A percentile compares a stretch with the other conserved stretches of the same genome.
Conservation (phyloP, 2,888 invertebrate genomes). For the Torymus tubicola region DNA sequence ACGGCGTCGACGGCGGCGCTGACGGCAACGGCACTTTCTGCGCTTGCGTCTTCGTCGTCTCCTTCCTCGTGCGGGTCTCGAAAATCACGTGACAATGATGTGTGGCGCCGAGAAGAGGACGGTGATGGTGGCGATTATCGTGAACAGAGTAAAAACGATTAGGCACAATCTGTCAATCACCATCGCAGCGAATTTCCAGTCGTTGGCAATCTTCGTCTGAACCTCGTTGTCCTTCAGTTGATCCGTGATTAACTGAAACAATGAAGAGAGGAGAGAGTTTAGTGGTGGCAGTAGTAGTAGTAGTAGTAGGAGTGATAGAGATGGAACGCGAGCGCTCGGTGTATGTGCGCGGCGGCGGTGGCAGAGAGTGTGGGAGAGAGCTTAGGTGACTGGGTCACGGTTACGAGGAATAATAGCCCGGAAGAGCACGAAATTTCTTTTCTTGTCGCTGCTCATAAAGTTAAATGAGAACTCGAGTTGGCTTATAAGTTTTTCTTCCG, state of each 20-base stretch:
- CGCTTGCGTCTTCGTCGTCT: constrained; percentile 37
- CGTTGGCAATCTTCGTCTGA: constrained; percentile 94
- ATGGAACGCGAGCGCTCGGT: too few relatives aligned
- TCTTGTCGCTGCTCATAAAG: too few relatives aligned
- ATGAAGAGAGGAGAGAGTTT: constrained; percentile 6
- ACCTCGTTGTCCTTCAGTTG: constrained; percentile 97
- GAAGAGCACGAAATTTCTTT: too few relatives aligned
- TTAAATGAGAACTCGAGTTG: too few relatives aligned
- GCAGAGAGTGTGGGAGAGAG: neutral
- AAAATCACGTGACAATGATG: constrained; percentile 90
- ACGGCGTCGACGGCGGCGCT: constrained; percentile 10
- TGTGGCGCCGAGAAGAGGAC: constrained; percentile 97
- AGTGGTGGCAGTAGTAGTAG: too few relatives aligned
- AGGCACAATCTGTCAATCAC: constrained; percentile 99
- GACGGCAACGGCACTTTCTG: constrained; percentile 61
- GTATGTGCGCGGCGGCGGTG: too few relatives aligned
- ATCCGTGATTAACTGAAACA: constrained; percentile 80
- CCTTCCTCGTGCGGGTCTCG: constrained; percentile 43
- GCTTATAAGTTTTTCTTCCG: too few relatives aligned
- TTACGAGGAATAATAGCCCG: too few relatives aligned
- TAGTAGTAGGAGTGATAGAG: too few relatives aligned
- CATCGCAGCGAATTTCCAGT: constrained; percentile 99
- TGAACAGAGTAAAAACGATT: constrained; percentile 99
- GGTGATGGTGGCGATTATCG: constrained; percentile 97
- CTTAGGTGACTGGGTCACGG: neutral